These are phyloP conservation scores for Terebella lapidaria DNA, from an alignment of 2,888 invertebrate species.

Conservation along the genomic window DNA sequence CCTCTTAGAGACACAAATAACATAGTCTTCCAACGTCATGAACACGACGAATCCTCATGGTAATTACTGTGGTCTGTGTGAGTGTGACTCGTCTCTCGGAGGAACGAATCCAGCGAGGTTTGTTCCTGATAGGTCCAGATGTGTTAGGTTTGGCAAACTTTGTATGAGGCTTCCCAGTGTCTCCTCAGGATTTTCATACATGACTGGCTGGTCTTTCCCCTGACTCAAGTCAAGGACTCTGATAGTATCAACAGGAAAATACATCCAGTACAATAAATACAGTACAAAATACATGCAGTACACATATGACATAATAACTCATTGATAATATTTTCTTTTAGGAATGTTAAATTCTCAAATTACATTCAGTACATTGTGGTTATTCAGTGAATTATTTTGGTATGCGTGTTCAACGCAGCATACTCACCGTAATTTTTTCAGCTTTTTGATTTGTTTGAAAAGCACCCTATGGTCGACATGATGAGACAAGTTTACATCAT, in stretches of 20 bases:
- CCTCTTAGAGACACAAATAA: no score
- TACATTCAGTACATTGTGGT: not conserved
- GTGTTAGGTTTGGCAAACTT: conserved; percentile 69
- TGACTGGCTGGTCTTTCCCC: conserved; percentile 59
- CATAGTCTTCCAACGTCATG: no score
- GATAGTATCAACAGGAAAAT: conserved; percentile 40
- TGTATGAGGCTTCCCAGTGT: conserved; percentile 68
- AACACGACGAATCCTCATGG: no score
- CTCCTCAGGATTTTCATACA: conserved; percentile 69
- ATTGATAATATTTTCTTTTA: no score
- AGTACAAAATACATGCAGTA: conserved; percentile 5
- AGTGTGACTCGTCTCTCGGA: conserved; percentile 14
- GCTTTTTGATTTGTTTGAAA: conserved; percentile 54
- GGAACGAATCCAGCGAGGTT: conserved; percentile 74
- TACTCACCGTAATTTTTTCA: conserved; percentile 57
- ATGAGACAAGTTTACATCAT: conserved; percentile 77
- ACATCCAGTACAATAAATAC: not conserved
- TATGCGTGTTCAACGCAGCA: no score
- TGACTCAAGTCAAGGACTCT: conserved; percentile 79
- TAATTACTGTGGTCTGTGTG: not conserved
- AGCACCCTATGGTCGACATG: conserved; percentile 58
- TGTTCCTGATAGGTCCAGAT: conserved; percentile 91
- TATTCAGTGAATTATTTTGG: not conserved
- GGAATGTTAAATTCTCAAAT: no score
- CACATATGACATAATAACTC: no score